Conservation (phyloP, 2,797 vertebrate species). For the Chaunax sp. region DNA sequence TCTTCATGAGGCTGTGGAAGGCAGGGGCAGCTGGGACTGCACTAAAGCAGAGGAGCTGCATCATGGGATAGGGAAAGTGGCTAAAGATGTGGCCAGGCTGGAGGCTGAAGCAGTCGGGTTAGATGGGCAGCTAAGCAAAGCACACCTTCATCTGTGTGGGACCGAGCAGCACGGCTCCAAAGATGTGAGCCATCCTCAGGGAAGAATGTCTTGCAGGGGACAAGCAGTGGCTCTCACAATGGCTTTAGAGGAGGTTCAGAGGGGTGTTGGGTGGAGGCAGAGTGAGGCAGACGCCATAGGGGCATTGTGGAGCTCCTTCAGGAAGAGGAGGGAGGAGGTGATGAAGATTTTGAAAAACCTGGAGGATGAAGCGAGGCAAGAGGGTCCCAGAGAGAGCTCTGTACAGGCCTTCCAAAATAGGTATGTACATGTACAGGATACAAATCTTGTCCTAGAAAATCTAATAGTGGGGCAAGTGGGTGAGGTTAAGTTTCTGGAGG, state of each 20-base stretch:
- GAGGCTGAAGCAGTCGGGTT: conserved; percentile 87
- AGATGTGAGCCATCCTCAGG: conserved; percentile 79
- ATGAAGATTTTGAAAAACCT: conserved; percentile 88
- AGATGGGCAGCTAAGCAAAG: conserved; percentile 91
- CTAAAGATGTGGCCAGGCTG: conserved; percentile 84
- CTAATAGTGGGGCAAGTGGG: no score
- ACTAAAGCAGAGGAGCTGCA: conserved; percentile 87
- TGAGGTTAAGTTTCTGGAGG: no score
- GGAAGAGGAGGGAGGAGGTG: conserved; percentile 88
- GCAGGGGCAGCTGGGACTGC: conserved; percentile 87
- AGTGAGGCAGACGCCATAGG: conserved; percentile 91
- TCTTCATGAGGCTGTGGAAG: conserved; percentile 86
- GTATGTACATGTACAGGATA: conserved; percentile 75
- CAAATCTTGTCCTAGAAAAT: no score
- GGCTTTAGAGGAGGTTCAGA: conserved; percentile 88
- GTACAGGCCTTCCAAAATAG: conserved; percentile 92
- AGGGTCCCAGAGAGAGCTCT: conserved; percentile 85
- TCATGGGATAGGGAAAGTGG: conserved; percentile 78
- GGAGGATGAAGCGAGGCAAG: conserved; percentile 85
- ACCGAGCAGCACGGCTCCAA: conserved; percentile 79
- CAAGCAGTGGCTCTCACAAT: conserved; percentile 74
- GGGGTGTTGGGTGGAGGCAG: conserved; percentile 87
- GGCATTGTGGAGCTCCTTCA: conserved; percentile 86
- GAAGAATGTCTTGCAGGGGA: conserved; percentile 88
- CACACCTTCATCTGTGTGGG: conserved; percentile 87